These are phyloP conservation scores for Rhopilema esculentum DNA, from an alignment of 30 jellyfish, hydroid and myxozoan species.

Conservation along the genomic window DNA sequence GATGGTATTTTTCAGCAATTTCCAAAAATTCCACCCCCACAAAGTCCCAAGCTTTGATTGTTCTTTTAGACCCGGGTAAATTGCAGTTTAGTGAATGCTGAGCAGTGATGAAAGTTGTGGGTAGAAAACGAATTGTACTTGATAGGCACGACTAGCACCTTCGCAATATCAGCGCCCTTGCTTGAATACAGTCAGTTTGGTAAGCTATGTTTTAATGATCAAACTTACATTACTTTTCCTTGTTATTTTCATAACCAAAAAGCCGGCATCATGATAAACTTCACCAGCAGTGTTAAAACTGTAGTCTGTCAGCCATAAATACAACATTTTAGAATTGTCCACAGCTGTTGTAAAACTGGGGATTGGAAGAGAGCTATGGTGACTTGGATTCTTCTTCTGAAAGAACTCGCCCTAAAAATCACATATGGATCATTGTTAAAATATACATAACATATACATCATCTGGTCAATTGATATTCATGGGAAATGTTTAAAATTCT, in stretches of 20 bases:
- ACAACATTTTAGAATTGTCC: slow-evolving; percentile 66
- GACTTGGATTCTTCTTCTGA: slow-evolving; percentile 41
- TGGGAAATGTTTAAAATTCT: no score
- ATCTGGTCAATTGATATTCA: no score
- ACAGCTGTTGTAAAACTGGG: slow-evolving; percentile 54
- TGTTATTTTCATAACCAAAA: slow-evolving; percentile 14
- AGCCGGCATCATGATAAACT: slow-evolving; percentile 75
- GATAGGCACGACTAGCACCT: no score
- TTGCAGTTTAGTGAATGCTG: no score
- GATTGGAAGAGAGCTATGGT: slow-evolving; percentile 41
- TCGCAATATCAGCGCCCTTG: not conserved
- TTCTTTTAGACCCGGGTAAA: no score
- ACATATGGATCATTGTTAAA: not conserved
- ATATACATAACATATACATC: not conserved
- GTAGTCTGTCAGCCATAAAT: slow-evolving; percentile 85
- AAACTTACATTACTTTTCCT: slow-evolving; percentile 29
- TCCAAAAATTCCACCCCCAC: no score
- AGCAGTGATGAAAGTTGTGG: no score
- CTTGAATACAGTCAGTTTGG: no score
- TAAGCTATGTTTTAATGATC: no score
- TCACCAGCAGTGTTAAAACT: slow-evolving; percentile 84
- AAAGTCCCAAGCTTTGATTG: no score
- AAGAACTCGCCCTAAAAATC: slow-evolving; percentile 74
- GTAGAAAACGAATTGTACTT: no score
- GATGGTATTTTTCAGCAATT: no score